Conservation (phyloP, 2,797 vertebrate genomes). For the Dicrostonyx torquatus region DNA sequence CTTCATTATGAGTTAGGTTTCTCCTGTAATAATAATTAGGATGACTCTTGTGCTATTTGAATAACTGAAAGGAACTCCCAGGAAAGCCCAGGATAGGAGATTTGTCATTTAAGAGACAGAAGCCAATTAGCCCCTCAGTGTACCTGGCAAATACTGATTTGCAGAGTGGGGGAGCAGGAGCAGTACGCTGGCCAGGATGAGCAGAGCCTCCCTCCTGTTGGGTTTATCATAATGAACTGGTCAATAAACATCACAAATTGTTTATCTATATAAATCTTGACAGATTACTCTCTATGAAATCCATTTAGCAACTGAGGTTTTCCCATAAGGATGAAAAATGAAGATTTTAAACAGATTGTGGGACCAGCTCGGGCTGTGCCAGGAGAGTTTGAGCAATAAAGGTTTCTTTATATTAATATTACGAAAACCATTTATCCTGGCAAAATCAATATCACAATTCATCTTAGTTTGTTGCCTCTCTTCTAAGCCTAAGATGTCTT, state of each 20-base stretch:
- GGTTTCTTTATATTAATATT: constrained; percentile 95
- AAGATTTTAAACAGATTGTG: constrained; percentile 92
- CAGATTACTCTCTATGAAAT: constrained; percentile 90
- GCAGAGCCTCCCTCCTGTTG: constrained; percentile 79
- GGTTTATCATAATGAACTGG: constrained; percentile 89
- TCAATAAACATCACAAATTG: constrained; percentile 90
- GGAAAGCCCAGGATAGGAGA: constrained; percentile 35
- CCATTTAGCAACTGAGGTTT: constrained; percentile 89
- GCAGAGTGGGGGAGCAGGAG: neutral
- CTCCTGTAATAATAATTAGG: neutral
- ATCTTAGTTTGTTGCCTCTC: constrained; percentile 86
- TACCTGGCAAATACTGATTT: neutral
- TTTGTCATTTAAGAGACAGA: constrained; percentile 50
- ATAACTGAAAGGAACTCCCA: neutral
- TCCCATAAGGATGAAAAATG: constrained; percentile 92
- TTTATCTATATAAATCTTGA: constrained; percentile 91
- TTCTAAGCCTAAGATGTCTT: constrained; percentile 83
- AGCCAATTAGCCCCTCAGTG: neutral
- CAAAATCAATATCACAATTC: constrained; percentile 92
- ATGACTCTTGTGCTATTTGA: neutral
- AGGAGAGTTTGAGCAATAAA: constrained; percentile 91
- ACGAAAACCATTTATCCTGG: constrained; percentile 92
- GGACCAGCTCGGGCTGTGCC: constrained; percentile 86
- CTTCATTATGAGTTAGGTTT: neutral
- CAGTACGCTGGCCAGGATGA: neutral